phyloP scores from a whole-genome alignment of 1,140 invertebrate species.

The Drosophila aff. region DNA sequence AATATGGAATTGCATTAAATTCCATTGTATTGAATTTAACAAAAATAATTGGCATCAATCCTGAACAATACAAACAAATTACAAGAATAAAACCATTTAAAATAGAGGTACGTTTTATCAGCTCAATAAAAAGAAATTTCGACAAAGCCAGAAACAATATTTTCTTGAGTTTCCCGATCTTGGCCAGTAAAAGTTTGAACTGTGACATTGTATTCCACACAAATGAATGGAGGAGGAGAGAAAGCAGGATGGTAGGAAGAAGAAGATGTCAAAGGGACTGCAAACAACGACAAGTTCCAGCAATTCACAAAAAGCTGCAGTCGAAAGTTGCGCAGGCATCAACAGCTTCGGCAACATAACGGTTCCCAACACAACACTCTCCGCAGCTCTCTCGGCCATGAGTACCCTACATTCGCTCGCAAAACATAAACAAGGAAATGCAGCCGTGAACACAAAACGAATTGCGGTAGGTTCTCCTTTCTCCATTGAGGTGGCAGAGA shows the following conservation, averaged over 20 bases:
- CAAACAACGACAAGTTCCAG: slow-evolving; percentile 36
- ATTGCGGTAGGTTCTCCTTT: slow-evolving; percentile 76
- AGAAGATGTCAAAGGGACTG: slow-evolving; percentile 21
- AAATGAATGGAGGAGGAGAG: slow-evolving; percentile 5
- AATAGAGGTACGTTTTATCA: neutral
- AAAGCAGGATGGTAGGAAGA: slow-evolving; percentile 6
- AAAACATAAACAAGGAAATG: slow-evolving; percentile 83
- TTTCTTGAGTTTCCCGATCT: neutral
- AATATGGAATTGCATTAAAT: no score
- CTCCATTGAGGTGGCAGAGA: slow-evolving; percentile 23
- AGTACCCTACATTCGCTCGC: slow-evolving; percentile 75
- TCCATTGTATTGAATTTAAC: neutral
- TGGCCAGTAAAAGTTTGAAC: neutral
- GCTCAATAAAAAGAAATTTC: neutral
- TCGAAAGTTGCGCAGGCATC: slow-evolving; percentile 62
- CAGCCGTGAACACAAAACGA: slow-evolving; percentile 68
- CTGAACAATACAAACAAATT: neutral
- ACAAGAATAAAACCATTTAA: no score
- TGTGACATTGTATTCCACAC: slow-evolving; percentile 21
- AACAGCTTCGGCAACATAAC: slow-evolving; percentile 45
- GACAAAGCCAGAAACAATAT: neutral
- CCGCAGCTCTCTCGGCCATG: slow-evolving; percentile 34
- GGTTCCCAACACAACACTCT: slow-evolving; percentile 28
- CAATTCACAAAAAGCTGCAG: slow-evolving; percentile 65
- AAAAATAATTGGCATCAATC: neutral